These are phyloP conservation scores for Cacoxenus indagator DNA, from an alignment of 2,888 invertebrate species.

Conservation along the genomic window DNA sequence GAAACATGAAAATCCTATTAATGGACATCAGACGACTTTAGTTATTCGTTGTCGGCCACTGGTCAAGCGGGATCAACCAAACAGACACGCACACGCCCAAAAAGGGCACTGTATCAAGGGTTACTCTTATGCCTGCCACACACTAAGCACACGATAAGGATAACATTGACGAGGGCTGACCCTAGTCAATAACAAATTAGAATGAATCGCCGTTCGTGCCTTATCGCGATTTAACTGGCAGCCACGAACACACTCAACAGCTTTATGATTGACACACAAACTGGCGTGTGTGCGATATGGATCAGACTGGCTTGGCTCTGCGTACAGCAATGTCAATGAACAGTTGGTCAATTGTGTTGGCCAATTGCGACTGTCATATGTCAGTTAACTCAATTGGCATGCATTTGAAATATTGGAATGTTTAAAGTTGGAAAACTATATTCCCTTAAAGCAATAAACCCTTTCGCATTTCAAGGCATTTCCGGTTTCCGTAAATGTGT, in stretches of 20 bases:
- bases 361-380: not conserved
- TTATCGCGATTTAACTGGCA: conserved; percentile 19
- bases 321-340: not conserved
- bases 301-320: conserved; percentile 19
- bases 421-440: too few relatives aligned
- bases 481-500: not conserved
- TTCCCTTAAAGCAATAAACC: too few relatives aligned
- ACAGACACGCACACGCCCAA: too few relatives aligned
- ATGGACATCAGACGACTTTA: conserved; percentile 12
- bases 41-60: conserved; percentile 2
- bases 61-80: not conserved
- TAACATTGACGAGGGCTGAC: too few relatives aligned
- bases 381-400: not conserved
- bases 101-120: too few relatives aligned
- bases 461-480: too few relatives aligned
- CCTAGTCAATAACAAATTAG: too few relatives aligned
- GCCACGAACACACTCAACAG: conserved; percentile 39
- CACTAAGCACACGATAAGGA: too few relatives aligned
- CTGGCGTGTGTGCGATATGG: conserved; percentile 51
- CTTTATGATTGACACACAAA: conserved; percentile 61
- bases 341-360: not conserved
- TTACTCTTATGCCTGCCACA: too few relatives aligned
- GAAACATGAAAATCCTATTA: conserved; percentile 52
- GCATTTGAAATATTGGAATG: too few relatives aligned
- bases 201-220: not conserved